phyloP scores from a whole-genome alignment of 1,140 invertebrate species.

The Drosophila pectinifera region DNA sequence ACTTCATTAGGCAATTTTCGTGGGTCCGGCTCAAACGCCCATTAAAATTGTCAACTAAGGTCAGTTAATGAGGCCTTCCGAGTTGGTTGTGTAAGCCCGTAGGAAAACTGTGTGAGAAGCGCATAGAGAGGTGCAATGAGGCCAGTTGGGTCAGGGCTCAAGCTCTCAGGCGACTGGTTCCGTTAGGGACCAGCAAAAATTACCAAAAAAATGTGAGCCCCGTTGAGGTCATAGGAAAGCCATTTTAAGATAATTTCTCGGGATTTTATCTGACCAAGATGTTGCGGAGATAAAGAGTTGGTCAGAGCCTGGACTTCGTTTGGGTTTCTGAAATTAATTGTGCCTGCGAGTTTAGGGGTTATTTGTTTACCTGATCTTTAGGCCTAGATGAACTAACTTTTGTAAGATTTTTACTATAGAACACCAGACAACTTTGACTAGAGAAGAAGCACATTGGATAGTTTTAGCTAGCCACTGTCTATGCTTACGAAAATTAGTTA shows the following conservation, averaged over 20 bases:
- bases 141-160: conserved; percentile 24
- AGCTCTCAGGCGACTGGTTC: conserved; percentile 13
- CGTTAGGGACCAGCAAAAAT: conserved; percentile 29
- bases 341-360: background rate
- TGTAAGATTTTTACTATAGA: background rate
- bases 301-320: background rate
- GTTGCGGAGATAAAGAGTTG: conserved; percentile 1
- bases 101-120: conserved; percentile 48
- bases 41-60: conserved; percentile 64
- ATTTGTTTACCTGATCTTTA: background rate
- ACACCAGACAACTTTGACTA: background rate
- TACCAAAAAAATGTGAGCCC: background rate
- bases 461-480: background rate
- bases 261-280: conserved; percentile 7
- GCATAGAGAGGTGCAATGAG: conserved; percentile 34
- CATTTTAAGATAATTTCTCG: conserved; percentile 10
- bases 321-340: background rate
- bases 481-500: background rate
- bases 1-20: conserved; percentile 60
- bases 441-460: too few relatives aligned
- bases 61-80: conserved; percentile 66
- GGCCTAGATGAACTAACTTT: background rate
- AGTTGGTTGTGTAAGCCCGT: conserved; percentile 40
- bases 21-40: conserved; percentile 25
- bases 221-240: conserved; percentile 27